Evolutionary conservation across 2,797 vertebrate genomes (phyloP).

Genomic region (Hyperoplus immaculatus): DNA sequence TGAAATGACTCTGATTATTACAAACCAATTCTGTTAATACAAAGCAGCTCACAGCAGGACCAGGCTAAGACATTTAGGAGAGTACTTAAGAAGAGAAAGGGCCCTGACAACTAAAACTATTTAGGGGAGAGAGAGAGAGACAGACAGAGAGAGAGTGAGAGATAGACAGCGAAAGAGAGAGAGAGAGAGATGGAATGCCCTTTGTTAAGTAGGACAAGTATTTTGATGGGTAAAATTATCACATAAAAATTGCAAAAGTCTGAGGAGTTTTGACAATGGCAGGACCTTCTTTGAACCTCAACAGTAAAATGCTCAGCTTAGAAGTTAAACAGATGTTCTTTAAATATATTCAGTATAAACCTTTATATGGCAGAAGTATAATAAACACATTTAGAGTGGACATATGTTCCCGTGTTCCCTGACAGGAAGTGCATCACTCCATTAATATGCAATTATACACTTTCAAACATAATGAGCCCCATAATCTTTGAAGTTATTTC

Average conservation of each 20-base stretch:
- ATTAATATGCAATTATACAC: conserved; percentile 52
- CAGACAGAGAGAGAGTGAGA: too few relatives aligned
- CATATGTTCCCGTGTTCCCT: conserved; percentile 1
- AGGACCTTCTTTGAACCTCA: not conserved
- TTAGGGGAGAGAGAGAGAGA: not conserved
- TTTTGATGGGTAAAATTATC: conserved; percentile 19
- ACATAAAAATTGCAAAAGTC: not conserved
- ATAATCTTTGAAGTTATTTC: conserved; percentile 42
- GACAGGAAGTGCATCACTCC: conserved; percentile 21
- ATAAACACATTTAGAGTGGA: not conserved
- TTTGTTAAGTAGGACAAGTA: conserved; percentile 43
- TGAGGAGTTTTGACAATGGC: not conserved
- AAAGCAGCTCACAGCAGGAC: conserved; percentile 62
- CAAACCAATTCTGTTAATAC: conserved; percentile 24
- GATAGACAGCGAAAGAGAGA: too few relatives aligned
- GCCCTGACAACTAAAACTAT: conserved; percentile 35
- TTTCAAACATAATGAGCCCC: conserved; percentile 38
- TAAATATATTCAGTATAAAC: conserved; percentile 15
- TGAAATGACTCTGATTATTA: conserved; percentile 19
- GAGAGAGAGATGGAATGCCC: conserved; percentile 8
- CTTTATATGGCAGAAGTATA: not conserved
- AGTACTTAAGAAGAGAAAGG: conserved; percentile 55
- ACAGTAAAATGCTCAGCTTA: not conserved
- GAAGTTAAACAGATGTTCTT: not conserved
- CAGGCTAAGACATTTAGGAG: conserved; percentile 59